These are phyloP conservation scores for Conus canariensis DNA, from an alignment of 2,888 invertebrate species.

Conservation along the genomic window DNA sequence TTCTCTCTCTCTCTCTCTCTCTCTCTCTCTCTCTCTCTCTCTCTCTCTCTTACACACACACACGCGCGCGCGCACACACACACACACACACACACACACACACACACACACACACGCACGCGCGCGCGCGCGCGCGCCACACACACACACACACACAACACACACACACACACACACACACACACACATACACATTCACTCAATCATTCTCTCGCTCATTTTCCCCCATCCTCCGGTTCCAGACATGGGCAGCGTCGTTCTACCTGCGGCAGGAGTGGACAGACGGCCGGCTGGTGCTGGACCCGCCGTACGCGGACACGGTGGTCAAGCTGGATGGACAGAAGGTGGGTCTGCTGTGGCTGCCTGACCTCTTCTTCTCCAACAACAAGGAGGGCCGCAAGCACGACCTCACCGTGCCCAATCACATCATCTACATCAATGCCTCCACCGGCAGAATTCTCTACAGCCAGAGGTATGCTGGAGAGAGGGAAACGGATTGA, in stretches of 20 bases:
- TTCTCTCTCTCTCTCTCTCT: no score
- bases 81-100: no score
- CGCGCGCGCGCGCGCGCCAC: no score
- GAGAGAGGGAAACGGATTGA: neutral
- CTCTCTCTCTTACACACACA: no score
- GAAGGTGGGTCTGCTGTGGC: constrained; percentile 21
- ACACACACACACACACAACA: no score
- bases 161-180: no score
- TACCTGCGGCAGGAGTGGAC: constrained; percentile 39
- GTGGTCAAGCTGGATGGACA: neutral
- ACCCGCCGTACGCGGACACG: neutral
- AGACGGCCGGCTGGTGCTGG: constrained; percentile 26
- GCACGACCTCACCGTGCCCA: constrained; percentile 35
- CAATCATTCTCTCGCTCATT: no score
- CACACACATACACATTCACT: no score
- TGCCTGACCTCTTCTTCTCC: constrained; percentile 42
- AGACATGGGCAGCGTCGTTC: constrained; percentile 35
- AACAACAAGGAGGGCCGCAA: constrained; percentile 23
- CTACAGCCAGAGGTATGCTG: constrained; percentile 37
- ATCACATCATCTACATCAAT: constrained; percentile 27
- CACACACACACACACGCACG: no score
- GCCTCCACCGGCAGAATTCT: constrained; percentile 21
- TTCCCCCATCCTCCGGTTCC: neutral
- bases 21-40: no score
- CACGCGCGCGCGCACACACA: no score